phyloP scores from a whole-genome alignment of 1,140 invertebrate genomes.

The Lasioglossum albipes region DNA sequence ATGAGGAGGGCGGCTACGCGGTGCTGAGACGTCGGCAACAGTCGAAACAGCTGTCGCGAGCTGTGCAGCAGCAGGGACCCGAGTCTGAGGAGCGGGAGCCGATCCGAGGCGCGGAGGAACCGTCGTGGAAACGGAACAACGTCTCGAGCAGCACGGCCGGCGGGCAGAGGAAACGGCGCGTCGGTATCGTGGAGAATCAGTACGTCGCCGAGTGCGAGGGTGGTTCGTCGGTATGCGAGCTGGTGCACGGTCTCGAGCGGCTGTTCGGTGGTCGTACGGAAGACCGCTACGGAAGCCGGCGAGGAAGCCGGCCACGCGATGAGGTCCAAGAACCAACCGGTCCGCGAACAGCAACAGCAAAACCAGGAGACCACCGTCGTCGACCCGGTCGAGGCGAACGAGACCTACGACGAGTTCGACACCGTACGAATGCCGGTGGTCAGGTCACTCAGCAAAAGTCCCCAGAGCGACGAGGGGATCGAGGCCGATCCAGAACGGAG shows the following conservation, averaged over 20 bases:
- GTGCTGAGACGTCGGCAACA: neutral
- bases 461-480: constrained; percentile 75
- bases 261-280: constrained; percentile 16
- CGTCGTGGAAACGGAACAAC: neutral
- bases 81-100: too few species aligned
- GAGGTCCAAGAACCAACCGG: constrained; percentile 54
- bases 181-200: constrained; percentile 52
- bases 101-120: neutral
- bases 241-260: constrained; percentile 24
- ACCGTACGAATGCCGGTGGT: constrained; percentile 59
- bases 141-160: neutral
- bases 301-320: constrained; percentile 30
- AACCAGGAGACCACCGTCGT: constrained; percentile 2
- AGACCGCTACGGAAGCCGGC: neutral
- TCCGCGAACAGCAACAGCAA: neutral
- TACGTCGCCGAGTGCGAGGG: constrained; percentile 30
- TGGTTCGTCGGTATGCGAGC: constrained; percentile 32
- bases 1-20: neutral
- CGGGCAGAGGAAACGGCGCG: constrained; percentile 40
- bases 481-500: constrained; percentile 67
- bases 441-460: constrained; percentile 65
- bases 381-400: constrained; percentile 63
- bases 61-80: neutral
- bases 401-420: constrained; percentile 72
- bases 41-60: constrained; percentile 4